Evolutionary conservation across 2,797 vertebrate species (phyloP), one percentile per base, ranked within the genome.

Genomic region (Cossypha dichroa): DNA sequence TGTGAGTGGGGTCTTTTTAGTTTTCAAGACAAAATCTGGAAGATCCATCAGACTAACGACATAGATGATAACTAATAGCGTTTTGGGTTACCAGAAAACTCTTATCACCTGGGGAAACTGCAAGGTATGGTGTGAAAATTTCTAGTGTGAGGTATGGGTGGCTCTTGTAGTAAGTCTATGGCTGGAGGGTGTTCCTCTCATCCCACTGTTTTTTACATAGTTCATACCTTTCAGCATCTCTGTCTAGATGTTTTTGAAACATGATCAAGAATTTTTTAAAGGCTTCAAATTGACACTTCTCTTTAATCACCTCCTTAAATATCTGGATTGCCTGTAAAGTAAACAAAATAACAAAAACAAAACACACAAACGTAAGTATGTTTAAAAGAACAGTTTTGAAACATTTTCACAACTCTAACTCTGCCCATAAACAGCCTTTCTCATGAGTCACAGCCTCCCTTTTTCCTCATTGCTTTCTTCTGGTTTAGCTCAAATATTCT

Each of bases 231-330:
- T 73, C 38, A 77, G 49, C 13, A 67, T 6, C 19, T 79, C 48
- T 85, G 28, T 60, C 49, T 72, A 33, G 26, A 31, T 55, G 31
- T 13, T 90, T 84, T 43, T 85, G 68, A 80, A 86, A 63, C 13
- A 38, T 7, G 31, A 62, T 22, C 26, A 56, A 83, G 19, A 40
- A 29, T 77, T 56, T 69, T 23, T 51, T 36, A 38, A 79, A 64
- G 22, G 36, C 6, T 12, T 7, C 19, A 72, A 58, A 60, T 38
- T 46, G 6, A 49, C 1, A 2, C 5, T 10, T 73, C 1, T 6
- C 49, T 60, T 21, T 76, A 76, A 60, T 62, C 3, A 3, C 28
- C 31, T 63, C 34, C 18, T 77, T 31, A 80, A 31, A 60, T 43
- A 48, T 41, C 34, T 46, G 25, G 67, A 88, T 59, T 68, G 25